A percentile compares a stretch with the other conserved stretches of the same genome.
phyloP scores from a whole-genome alignment of 2,113 vertebrate species.

The Indicator indicator region DNA sequence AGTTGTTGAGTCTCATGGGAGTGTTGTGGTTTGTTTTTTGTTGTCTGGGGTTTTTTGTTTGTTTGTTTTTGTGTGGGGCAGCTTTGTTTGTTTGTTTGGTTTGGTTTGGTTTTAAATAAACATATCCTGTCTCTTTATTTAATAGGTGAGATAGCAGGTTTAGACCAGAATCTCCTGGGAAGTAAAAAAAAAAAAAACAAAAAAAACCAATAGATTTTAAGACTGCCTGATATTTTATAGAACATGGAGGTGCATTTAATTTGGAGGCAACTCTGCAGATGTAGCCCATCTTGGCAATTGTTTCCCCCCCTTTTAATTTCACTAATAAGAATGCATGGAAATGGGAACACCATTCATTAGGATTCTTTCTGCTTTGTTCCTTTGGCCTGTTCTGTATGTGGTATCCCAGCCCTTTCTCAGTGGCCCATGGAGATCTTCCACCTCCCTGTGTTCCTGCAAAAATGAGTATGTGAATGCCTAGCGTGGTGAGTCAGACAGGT shows the following conservation, averaged over 20 bases:
- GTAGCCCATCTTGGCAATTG: not conserved
- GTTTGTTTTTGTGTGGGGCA: no score
- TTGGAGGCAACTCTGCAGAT: not conserved
- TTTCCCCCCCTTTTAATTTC: not conserved
- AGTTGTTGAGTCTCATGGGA: conserved; percentile 24
- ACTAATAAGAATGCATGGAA: not conserved
- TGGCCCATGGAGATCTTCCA: not conserved
- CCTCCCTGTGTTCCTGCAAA: not conserved
- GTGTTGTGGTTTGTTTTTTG: not conserved
- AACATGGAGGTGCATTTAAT: not conserved
- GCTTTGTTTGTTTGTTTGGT: not conserved
- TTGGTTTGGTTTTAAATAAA: not conserved
- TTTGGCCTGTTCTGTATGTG: not conserved
- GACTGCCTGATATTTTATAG: not conserved
- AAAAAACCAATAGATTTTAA: not conserved
- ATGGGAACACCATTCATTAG: not conserved
- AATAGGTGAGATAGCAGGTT: conserved; percentile 43
- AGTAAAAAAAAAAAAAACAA: not conserved
- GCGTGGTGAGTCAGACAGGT: not conserved
- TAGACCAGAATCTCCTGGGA: conserved; percentile 16
- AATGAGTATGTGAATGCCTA: rapidly evolving
- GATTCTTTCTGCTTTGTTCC: not conserved
- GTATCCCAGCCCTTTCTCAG: not conserved
- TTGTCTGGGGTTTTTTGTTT: not conserved
- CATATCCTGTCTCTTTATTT: conserved; percentile 43